phyloP scores from a whole-genome alignment of 2,888 invertebrate species.

The Ophion ellenae region DNA sequence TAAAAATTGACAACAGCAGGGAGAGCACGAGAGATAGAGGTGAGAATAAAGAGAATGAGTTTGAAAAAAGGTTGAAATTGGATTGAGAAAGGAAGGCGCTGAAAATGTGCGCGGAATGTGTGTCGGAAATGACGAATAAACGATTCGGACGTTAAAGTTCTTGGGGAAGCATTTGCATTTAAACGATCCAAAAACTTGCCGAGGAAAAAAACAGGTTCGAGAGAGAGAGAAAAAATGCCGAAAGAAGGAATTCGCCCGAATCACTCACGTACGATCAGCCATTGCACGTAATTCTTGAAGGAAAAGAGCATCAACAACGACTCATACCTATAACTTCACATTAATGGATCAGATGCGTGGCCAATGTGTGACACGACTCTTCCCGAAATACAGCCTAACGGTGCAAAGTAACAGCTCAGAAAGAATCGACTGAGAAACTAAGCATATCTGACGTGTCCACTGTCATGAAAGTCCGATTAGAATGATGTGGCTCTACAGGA shows the following conservation, averaged over 20 bases:
- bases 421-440: neutral
- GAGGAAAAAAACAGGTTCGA: conserved; percentile 5
- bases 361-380: neutral
- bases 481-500: conserved; percentile 10
- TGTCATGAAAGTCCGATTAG: conserved; percentile 12
- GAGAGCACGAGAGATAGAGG: neutral
- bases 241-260: conserved; percentile 14
- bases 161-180: conserved; percentile 25
- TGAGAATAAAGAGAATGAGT: neutral
- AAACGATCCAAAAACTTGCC: conserved; percentile 6
- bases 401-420: neutral
- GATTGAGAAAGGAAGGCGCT: conserved; percentile 22
- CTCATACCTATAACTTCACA: neutral
- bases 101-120: conserved; percentile 21
- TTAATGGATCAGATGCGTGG: neutral
- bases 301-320: neutral
- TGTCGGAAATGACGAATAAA: conserved; percentile 24
- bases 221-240: neutral
- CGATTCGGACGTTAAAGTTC: conserved; percentile 29
- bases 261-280: neutral
- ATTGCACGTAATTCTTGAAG: neutral
- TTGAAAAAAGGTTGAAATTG: neutral
- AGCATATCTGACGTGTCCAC: conserved; percentile 6
- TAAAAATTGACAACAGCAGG: conserved; percentile 18
- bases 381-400: neutral